Evolutionary conservation across 2,797 vertebrate genomes (phyloP).

Genomic region (Tauraco hartlaubi): DNA sequence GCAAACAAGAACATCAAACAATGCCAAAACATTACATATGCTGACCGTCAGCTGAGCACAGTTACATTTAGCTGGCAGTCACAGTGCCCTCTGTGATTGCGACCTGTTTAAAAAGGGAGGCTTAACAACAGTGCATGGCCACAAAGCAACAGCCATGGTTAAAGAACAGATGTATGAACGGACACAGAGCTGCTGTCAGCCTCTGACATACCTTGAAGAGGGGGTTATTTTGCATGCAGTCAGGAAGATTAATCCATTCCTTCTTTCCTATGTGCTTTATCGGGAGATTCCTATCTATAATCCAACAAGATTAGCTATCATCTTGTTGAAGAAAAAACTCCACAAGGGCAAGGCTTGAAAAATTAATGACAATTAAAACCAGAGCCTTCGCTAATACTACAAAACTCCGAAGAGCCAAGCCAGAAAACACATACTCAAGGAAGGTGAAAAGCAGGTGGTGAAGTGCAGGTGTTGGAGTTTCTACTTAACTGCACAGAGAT

Average conservation of each 20-base stretch:
- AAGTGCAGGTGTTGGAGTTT: background rate
- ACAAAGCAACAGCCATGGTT: background rate
- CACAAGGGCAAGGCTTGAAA: background rate
- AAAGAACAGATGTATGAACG: background rate
- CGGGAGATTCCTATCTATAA: background rate
- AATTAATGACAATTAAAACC: background rate
- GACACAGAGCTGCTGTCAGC: background rate
- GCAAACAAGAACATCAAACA: constrained; percentile 32
- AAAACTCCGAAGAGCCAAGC: background rate
- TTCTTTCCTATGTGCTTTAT: background rate
- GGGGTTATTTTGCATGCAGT: background rate
- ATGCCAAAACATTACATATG: constrained; percentile 52
- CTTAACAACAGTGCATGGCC: background rate
- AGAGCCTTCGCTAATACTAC: background rate
- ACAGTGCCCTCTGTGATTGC: background rate
- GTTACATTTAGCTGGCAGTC: constrained; percentile 17
- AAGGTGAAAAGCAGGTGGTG: background rate
- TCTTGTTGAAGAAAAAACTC: background rate
- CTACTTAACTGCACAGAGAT: background rate
- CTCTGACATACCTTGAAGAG: background rate
- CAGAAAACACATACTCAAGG: background rate
- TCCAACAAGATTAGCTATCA: background rate
- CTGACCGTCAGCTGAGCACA: constrained; percentile 19
- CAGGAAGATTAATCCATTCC: background rate
- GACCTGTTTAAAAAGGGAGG: constrained; percentile 15